Evolutionary conservation across 2,797 vertebrate genomes (phyloP), one percentile per base, ranked within the genome.

Genomic region (Pangasius sanitwongsei): DNA sequence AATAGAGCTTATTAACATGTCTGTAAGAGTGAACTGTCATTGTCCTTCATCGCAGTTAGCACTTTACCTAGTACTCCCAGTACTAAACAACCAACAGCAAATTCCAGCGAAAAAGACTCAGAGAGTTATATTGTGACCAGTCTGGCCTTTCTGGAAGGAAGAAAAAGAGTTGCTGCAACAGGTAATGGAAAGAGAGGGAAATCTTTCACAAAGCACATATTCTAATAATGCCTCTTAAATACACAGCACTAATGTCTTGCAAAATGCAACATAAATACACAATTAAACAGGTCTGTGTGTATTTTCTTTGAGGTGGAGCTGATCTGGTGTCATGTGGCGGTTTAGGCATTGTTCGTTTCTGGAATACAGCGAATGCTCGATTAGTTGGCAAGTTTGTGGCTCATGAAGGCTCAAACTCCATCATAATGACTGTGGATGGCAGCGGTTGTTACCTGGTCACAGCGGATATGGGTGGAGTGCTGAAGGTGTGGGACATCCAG

Each of bases 311-410:
- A 96, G 96, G 95, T 85, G 95, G 93, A 34, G 96, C 94, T 44
- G 95, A 94, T 87, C 89, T 95, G 81, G 93, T 93, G 34, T 96
- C 95, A 13, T 94, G 91, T n/a, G 96, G 96, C 80, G 95, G 94
- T 82, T 95, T 94, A 34, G 97, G 96, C 53, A 90, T 92, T 90
- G 95, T 97, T 87, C 89, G 95, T 81, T 93, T 98, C 85, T 97
- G 97, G 96, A 93, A 93, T 91, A 91, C 89, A 1, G 83, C 80
- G 57, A 93, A 83, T 82, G 92, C 92, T 88, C 85, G 86, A 86
- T 93, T 96, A 69, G 57, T 96, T 92, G 96, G 94, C 78, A 95
- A 95, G 86, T 95, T 97, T 88, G 92, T 93, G 78, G 96, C 96
- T 92, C 95, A 85, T 48, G 87, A 81, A 80, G 94, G 94, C 69